phyloP scores from a whole-genome alignment of 2,113 vertebrate genomes.

The Galeopterus variegatus region DNA sequence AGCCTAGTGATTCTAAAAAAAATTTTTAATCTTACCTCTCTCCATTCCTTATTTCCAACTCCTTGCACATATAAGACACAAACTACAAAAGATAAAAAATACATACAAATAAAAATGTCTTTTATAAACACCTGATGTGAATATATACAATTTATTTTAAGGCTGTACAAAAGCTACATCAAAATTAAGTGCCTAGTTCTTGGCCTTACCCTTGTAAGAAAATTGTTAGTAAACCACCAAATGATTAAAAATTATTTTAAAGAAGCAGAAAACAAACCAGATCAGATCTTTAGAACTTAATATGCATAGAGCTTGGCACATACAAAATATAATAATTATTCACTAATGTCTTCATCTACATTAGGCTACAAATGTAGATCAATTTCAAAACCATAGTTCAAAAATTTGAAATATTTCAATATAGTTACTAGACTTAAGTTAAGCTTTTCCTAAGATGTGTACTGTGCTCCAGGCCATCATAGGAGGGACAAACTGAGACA shows the following conservation, averaged over 20 bases:
- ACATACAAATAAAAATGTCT: not conserved
- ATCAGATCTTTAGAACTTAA: not conserved
- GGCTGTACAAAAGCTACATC: not conserved
- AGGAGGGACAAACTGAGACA: not conserved
- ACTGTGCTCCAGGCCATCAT: not conserved
- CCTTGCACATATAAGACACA: conserved; percentile 98
- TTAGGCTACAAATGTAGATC: not conserved
- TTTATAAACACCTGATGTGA: not conserved
- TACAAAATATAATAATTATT: not conserved
- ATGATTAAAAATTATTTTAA: not conserved
- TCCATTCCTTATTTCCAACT: conserved; percentile 98
- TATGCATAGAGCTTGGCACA: not conserved
- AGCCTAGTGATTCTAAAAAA: not conserved
- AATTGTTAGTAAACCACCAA: not conserved
- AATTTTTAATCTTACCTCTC: conserved; percentile 93
- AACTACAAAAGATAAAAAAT: conserved; percentile 90
- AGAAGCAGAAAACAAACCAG: not conserved
- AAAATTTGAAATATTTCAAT: conserved; percentile 14
- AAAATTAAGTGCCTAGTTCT: conserved; percentile 17
- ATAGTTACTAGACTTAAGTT: not conserved
- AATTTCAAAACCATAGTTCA: not conserved
- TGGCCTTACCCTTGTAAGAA: not conserved
- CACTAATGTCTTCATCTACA: not conserved
- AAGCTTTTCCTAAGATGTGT: not conserved
- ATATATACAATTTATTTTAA: not conserved